Evolutionary conservation across 2,797 vertebrate species (phyloP).

Genomic region (Monodelphis domestica): DNA sequence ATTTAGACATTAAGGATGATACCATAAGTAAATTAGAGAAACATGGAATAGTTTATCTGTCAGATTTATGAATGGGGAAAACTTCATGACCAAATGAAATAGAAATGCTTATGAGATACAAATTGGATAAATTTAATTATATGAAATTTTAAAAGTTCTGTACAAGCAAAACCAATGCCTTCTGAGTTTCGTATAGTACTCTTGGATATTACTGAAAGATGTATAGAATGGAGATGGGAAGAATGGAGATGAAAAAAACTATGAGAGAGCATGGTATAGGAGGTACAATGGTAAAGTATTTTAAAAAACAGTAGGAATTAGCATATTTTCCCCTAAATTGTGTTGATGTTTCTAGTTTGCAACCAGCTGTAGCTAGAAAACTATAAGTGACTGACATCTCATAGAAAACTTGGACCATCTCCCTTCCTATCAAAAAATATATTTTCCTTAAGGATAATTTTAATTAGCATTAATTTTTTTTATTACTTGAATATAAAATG

Average conservation of each 20-base stretch:
- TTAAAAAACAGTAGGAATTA: not conserved
- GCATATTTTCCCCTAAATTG: not conserved
- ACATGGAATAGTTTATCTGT: too few relatives aligned
- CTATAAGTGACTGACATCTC: constrained; percentile 65
- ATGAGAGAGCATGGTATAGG: not conserved
- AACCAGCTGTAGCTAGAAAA: constrained; percentile 69
- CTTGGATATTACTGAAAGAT: constrained; percentile 60
- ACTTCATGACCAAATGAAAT: too few relatives aligned
- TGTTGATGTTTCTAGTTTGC: constrained; percentile 33
- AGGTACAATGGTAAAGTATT: constrained; percentile 17
- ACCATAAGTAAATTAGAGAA: too few relatives aligned
- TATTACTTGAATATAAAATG: not conserved
- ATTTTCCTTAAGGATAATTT: constrained; percentile 59
- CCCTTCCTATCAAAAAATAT: constrained; percentile 29
- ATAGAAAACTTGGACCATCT: constrained; percentile 65
- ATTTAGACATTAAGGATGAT: too few relatives aligned
- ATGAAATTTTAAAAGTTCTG: too few relatives aligned
- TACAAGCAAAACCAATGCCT: too few relatives aligned
- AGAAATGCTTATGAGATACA: too few relatives aligned
- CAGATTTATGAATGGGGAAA: too few relatives aligned
- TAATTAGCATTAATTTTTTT: not conserved
- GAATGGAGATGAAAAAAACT: constrained; percentile 61
- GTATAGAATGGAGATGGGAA: constrained; percentile 56
- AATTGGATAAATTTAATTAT: too few relatives aligned
- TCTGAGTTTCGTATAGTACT: constrained; percentile 57